These are phyloP conservation scores for Pteropus alecto DNA, from an alignment of 2,113 vertebrate species.

Conservation along the genomic window DNA sequence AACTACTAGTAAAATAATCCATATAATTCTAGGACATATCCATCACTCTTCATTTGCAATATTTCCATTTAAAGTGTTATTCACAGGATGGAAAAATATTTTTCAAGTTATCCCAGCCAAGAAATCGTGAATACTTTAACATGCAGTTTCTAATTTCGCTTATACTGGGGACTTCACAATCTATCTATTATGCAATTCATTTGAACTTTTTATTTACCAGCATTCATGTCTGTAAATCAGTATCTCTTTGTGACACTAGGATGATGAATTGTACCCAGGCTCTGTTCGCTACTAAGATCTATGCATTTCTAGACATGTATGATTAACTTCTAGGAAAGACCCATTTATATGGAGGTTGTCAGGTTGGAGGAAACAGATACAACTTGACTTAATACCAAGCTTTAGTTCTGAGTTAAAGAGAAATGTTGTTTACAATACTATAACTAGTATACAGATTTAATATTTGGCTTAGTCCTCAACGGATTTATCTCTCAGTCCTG, in stretches of 20 bases:
- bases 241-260: neutral
- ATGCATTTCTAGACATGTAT: neutral
- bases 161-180: neutral
- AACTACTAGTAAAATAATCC: neutral
- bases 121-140: neutral
- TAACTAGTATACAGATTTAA: neutral
- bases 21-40: neutral
- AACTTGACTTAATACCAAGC: neutral
- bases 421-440: neutral
- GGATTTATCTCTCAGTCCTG: neutral
- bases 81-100: neutral
- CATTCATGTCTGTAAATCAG: neutral
- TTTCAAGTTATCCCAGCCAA: neutral
- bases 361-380: neutral
- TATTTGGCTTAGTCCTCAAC: neutral
- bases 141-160: neutral
- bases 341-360: neutral
- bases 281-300: neutral
- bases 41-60: neutral
- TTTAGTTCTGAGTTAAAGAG: neutral
- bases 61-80: neutral
- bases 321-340: neutral
- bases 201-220: neutral
- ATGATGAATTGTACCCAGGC: neutral
- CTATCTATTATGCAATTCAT: neutral